Evolutionary conservation across 2,113 vertebrate species (phyloP).

Genomic region (Phaetusa simplex): DNA sequence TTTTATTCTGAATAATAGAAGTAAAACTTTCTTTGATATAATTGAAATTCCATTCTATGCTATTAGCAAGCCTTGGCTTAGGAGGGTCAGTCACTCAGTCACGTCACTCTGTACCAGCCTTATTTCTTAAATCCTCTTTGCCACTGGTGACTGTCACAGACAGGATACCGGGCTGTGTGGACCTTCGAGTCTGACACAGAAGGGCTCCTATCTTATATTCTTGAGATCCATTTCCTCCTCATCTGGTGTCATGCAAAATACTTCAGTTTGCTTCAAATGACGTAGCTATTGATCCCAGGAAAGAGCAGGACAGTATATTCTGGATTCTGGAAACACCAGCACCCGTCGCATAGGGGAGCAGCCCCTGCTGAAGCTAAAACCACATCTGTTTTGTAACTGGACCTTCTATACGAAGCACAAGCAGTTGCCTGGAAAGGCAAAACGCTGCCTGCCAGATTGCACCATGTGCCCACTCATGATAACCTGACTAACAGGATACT

Average conservation of each 20-base stretch:
- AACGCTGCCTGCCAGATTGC: not conserved
- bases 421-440: not conserved
- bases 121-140: not conserved
- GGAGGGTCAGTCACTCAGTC: not conserved
- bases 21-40: not conserved
- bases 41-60: not conserved
- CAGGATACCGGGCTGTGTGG: not conserved
- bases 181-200: not conserved
- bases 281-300: not conserved
- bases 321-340: not conserved
- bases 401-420: not conserved
- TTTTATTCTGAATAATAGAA: not conserved
- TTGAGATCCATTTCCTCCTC: not conserved
- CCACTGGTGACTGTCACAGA: not conserved
- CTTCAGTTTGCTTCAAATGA: not conserved
- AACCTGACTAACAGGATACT: not conserved
- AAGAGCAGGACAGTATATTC: not conserved
- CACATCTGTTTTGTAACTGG: not conserved
- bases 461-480: not conserved
- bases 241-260: not conserved
- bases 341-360: not conserved
- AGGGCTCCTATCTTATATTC: not conserved
- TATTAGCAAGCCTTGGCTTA: not conserved
- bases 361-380: not conserved
- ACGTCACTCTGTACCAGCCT: not conserved